Evolutionary conservation across 2,888 invertebrate species (phyloP), one percentile per base, ranked within the genome.

Genomic region (Amitus sp.): DNA sequence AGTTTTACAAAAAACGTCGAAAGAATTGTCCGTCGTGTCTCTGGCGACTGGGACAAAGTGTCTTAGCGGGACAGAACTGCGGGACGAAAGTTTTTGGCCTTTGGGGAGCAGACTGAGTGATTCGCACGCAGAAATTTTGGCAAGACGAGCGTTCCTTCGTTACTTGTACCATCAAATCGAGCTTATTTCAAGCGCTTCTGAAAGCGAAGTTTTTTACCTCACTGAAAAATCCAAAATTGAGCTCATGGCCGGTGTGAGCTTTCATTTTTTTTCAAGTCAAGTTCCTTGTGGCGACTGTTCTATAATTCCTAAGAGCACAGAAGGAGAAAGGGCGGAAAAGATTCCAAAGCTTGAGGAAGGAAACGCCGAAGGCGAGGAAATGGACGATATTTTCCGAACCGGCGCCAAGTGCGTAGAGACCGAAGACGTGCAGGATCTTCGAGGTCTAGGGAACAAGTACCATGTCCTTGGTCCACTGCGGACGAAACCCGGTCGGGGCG

Each of bases 261-360:
- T 94, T 82, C 91, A 95, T 78, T 91, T 97, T 74, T 94, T 92
- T 74, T 89, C 92, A 23, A 94, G 94, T 47, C 93, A 94, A 77
- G 87, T 91, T 33, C 97, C 96, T 13, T 97, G 97, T 83, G 97
- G 97, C 0, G 97, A 97, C 86, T 95, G 95, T 10, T 91, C 95
- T 13, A 96, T 97, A 70, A 87, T 92, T 76, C 87, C 87, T 0
- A 90, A 88, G 79, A 75, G 67, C 47, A 64, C 62, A 51, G 78
- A 72, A 65, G 18, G 34, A 34, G 57, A 52, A 17, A 45, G 37
- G 42, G 28, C 53, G 6, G 30, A 40, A 6, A 69, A 70, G 53
- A 64, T 58, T 49, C 6, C 47, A 1, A 83, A 84, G 71, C 74
- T 80, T 20, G 68, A 70, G 56, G 66, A 73, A 10, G 66, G 74